Evolutionary conservation across 2,888 invertebrate species (phyloP).

Genomic region (Volucella inanis): DNA sequence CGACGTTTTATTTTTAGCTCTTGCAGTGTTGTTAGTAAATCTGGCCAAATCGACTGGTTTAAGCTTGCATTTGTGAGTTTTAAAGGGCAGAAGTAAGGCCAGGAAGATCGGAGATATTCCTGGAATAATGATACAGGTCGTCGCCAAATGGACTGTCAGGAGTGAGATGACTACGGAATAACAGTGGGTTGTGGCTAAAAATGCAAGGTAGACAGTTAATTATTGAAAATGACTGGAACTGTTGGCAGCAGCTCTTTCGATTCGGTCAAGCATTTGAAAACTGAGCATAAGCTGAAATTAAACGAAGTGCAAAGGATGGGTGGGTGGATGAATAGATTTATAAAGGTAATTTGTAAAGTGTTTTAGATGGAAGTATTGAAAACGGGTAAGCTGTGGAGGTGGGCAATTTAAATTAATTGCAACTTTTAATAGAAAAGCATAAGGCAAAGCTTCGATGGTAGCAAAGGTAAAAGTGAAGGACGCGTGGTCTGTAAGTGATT

Average conservation of each 20-base stretch:
- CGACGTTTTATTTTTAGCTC: constrained; percentile 46
- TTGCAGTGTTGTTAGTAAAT: constrained; percentile 28
- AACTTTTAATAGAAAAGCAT: background rate
- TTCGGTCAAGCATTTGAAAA: constrained; percentile 16
- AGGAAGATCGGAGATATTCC: no score
- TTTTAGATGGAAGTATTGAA: background rate
- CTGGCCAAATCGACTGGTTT: constrained; percentile 37
- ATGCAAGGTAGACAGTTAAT: constrained; percentile 38
- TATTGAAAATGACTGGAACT: background rate
- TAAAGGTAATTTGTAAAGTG: constrained; percentile 9
- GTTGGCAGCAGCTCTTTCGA: background rate
- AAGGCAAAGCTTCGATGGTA: no score
- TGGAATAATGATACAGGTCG: no score
- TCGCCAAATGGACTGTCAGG: background rate
- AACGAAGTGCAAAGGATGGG: no score
- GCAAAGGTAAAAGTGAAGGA: no score
- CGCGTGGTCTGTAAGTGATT: no score
- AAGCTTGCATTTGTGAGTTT: constrained; percentile 28
- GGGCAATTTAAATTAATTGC: background rate
- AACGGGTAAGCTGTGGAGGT: background rate
- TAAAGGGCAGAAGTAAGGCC: background rate
- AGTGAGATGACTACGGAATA: background rate
- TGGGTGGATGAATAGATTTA: background rate
- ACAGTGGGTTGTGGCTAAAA: background rate
- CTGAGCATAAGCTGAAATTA: constrained; percentile 1